These are phyloP conservation scores for Ptyas mucosa DNA, from an alignment of 2,113 vertebrate species.

Conservation along the genomic window DNA sequence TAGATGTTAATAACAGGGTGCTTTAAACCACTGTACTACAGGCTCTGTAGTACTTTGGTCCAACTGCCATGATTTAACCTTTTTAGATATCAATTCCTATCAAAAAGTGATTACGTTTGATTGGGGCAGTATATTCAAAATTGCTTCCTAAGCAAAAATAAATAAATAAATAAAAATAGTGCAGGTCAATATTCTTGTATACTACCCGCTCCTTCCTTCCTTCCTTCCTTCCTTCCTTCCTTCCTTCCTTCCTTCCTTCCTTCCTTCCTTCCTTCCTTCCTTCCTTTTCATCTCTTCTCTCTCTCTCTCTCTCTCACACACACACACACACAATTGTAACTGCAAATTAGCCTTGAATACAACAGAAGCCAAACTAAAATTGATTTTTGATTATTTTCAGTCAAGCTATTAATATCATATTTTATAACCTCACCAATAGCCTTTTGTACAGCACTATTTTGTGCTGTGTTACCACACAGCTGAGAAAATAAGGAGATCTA, in stretches of 20 bases:
- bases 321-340: not conserved
- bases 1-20: no score
- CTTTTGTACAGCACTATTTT: not conserved
- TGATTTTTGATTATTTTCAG: not conserved
- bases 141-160: not conserved
- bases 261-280: no score
- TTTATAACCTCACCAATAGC: not conserved
- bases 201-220: no score
- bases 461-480: no score
- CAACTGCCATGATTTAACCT: no score
- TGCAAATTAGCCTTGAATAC: not conserved
- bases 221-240: no score
- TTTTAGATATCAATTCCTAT: no score
- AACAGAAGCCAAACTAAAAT: slow-evolving; percentile 12
- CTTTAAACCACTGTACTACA: no score
- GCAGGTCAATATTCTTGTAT: no score
- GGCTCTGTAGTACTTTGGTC: no score
- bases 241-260: no score
- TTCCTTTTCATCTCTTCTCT: no score
- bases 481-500: not conserved
- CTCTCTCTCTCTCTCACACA: not conserved
- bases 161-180: not conserved
- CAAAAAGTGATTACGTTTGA: not conserved
- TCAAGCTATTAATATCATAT: slow-evolving; percentile 3
- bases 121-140: not conserved